Percentiles rank a stretch among this genome's conserved stretches.
phyloP scores from a whole-genome alignment of 2,113 vertebrate species.

The Aegithalos caudatus region DNA sequence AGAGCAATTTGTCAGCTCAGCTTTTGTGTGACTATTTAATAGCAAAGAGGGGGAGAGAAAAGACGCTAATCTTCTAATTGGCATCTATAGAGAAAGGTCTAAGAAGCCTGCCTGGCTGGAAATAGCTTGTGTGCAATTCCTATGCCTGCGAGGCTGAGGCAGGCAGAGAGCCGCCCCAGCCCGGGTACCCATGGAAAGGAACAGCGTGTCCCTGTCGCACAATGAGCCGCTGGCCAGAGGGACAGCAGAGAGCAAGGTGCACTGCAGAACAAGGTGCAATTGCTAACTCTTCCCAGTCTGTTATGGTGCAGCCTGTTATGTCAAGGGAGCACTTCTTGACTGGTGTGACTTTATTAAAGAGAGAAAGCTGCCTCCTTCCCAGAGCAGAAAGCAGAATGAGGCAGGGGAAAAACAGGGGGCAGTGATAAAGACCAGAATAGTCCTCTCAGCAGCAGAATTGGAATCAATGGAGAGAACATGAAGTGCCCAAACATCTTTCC shows the following conservation, averaged over 20 bases:
- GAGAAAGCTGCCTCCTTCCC: neutral
- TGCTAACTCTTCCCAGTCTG: neutral
- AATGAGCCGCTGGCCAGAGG: neutral
- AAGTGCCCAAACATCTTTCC: neutral
- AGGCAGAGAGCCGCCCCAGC: neutral
- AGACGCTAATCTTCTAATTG: slow-evolving; percentile 82
- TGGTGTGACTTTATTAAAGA: slow-evolving; percentile 42
- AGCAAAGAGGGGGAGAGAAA: slow-evolving; percentile 76
- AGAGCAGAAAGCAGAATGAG: neutral
- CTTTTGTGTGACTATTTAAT: slow-evolving; percentile 83
- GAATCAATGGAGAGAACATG: neutral
- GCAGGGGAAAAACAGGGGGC: neutral
- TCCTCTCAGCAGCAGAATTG: neutral
- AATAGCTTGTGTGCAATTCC: slow-evolving; percentile 70
- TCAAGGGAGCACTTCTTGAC: slow-evolving; percentile 45
- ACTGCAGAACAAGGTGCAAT: neutral
- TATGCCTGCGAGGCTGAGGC: slow-evolving; percentile 54
- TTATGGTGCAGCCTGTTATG: slow-evolving; percentile 39
- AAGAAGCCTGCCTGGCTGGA: slow-evolving; percentile 65
- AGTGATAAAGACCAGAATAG: neutral
- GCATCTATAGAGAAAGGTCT: slow-evolving; percentile 74
- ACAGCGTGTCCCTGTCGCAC: slow-evolving; percentile 5
- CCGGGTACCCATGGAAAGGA: neutral
- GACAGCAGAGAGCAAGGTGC: neutral
- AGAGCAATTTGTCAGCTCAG: slow-evolving; percentile 81